Conservation (phyloP, 2,113 vertebrate species). For the Phrynocephalus versicolor region DNA sequence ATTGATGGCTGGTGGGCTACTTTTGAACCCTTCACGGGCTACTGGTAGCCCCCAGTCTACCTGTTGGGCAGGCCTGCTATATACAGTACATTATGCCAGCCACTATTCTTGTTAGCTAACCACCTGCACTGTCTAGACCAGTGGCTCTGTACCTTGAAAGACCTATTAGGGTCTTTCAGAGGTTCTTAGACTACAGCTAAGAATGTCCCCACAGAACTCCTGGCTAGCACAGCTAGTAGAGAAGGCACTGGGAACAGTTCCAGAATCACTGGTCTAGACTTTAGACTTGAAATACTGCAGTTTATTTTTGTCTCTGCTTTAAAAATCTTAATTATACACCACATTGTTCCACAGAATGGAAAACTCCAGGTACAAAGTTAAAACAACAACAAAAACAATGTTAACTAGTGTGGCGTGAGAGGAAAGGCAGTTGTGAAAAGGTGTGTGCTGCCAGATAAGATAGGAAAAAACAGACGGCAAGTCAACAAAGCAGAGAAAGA, state of each 20-base stretch:
- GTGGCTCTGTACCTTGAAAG: no score
- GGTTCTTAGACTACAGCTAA: no score
- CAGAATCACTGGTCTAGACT: no score
- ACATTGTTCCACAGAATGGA: neutral
- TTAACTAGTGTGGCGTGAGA: neutral
- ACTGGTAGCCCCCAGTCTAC: no score
- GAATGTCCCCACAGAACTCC: no score
- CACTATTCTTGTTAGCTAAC: neutral
- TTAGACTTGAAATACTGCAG: neutral
- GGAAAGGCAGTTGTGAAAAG: slow-evolving; percentile 1
- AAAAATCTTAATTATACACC: neutral
- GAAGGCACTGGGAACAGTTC: no score
- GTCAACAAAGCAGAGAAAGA: neutral
- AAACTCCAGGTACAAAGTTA: neutral
- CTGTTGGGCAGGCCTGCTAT: no score
- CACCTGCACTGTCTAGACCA: neutral
- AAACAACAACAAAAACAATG: neutral
- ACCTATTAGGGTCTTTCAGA: no score
- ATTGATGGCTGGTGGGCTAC: no score
- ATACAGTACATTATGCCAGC: neutral
- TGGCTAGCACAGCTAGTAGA: no score
- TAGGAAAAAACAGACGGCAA: neutral
- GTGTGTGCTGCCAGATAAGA: neutral
- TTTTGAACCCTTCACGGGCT: no score
- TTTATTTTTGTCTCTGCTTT: neutral